Evolutionary conservation across 37 sponge, comb jelly and placozoan genomes (phyloP).

Genomic region (Theonella swinhoei): DNA sequence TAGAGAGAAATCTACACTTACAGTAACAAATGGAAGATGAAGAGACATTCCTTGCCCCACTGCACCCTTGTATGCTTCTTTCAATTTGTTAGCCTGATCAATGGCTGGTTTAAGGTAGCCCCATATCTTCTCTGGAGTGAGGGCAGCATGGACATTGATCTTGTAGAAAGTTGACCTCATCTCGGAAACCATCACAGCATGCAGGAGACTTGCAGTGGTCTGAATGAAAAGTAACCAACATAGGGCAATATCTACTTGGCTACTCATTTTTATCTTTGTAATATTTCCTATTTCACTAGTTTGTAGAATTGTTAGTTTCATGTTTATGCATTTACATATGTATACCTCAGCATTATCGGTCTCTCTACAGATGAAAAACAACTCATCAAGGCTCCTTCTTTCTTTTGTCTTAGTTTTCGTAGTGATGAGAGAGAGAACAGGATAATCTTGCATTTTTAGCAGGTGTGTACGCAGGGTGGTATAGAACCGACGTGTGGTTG

Average conservation of each 20-base stretch:
- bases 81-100: constrained; percentile 42
- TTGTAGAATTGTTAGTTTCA: no score
- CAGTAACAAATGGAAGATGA: constrained; percentile 62
- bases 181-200: constrained; percentile 44
- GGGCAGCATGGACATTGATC: constrained; percentile 80
- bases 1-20: constrained; percentile 13
- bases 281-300: no score
- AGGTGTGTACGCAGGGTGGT: constrained; percentile 5
- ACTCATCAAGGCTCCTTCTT: neutral
- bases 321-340: neutral
- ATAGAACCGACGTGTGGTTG: constrained; percentile 20
- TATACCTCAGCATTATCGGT: constrained; percentile 41
- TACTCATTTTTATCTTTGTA: no score
- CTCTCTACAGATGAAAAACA: constrained; percentile 10
- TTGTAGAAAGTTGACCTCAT: constrained; percentile 67
- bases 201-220: constrained; percentile 53
- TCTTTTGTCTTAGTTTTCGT: neutral
- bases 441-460: constrained; percentile 43
- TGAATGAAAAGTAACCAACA: neutral
- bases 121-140: constrained; percentile 76
- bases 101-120: constrained; percentile 38
- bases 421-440: constrained; percentile 36
- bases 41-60: neutral
- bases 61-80: constrained; percentile 11
- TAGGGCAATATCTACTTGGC: neutral